Conservation (phyloP, 2,888 invertebrate genomes). For the Hymenopus coronatus region DNA sequence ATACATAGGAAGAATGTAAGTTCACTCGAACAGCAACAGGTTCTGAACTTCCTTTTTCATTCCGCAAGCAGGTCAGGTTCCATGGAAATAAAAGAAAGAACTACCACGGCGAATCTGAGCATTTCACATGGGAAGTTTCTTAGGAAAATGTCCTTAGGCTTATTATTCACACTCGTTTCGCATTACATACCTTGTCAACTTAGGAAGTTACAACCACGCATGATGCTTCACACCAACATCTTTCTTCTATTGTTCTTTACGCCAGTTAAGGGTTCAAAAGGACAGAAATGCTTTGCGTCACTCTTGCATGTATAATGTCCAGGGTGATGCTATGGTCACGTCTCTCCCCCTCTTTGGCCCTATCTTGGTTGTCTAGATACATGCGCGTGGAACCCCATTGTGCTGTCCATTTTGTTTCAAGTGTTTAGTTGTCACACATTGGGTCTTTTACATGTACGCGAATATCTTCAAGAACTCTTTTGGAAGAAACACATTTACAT, state of each 20-base stretch:
- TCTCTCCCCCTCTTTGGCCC: not conserved
- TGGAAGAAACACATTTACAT: not conserved
- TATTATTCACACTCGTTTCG: not conserved
- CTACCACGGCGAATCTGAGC: not conserved
- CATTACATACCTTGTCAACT: not conserved
- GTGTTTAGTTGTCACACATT: not conserved
- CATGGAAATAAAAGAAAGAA: not conserved
- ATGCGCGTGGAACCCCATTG: not conserved
- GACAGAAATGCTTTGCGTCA: not conserved
- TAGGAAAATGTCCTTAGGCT: not conserved
- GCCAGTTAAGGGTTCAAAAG: not conserved
- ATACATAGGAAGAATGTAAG: not conserved
- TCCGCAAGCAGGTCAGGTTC: not conserved
- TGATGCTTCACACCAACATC: not conserved
- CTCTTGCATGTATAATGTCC: not conserved
- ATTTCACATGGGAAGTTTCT: not conserved
- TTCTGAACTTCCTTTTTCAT: not conserved
- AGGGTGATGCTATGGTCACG: not conserved
- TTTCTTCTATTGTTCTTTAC: not conserved
- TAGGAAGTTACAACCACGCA: too few species aligned
- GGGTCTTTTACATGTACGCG: not conserved
- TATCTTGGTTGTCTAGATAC: not conserved
- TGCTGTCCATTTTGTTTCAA: not conserved
- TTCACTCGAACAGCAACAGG: not conserved
- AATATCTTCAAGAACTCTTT: not conserved